Conservation (phyloP, 2,888 invertebrate species). For the Ceriagrion tenellum region DNA sequence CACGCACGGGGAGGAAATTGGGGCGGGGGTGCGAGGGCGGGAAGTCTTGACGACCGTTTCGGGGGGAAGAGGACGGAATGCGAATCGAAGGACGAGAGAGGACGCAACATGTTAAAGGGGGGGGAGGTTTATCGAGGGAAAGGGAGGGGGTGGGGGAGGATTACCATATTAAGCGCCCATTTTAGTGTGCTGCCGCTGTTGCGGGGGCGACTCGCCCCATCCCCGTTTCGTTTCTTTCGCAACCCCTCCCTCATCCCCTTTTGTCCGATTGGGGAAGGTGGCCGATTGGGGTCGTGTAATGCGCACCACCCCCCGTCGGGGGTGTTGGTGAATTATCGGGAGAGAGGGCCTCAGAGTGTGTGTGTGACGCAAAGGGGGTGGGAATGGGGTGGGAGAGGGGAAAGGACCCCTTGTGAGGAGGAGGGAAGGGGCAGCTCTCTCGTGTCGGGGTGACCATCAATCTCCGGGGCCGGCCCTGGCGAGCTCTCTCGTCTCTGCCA, state of each 20-base stretch:
- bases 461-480: not conserved
- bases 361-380: not conserved
- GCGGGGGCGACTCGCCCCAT: not conserved
- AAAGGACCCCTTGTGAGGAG: not conserved
- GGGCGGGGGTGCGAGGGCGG: not conserved
- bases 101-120: slow-evolving; percentile 44
- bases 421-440: not conserved
- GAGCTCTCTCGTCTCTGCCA: not conserved
- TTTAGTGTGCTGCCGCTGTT: not conserved
- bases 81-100: slow-evolving; percentile 14
- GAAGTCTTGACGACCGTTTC: not conserved
- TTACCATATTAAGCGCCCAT: slow-evolving; percentile 67
- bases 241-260: not conserved
- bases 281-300: not conserved
- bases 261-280: not conserved
- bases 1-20: no score
- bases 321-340: not conserved
- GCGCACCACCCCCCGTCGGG: not conserved
- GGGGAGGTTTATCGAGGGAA: not conserved
- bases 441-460: not conserved
- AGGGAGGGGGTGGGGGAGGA: not conserved
- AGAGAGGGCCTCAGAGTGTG: slow-evolving; percentile 21
- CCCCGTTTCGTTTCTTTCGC: not conserved
- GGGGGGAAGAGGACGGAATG: not conserved
- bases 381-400: not conserved